Evolutionary conservation across 2,113 vertebrate species (phyloP), one percentile per base, ranked within the genome.

Genomic region (Beaufortia kweichowensis): DNA sequence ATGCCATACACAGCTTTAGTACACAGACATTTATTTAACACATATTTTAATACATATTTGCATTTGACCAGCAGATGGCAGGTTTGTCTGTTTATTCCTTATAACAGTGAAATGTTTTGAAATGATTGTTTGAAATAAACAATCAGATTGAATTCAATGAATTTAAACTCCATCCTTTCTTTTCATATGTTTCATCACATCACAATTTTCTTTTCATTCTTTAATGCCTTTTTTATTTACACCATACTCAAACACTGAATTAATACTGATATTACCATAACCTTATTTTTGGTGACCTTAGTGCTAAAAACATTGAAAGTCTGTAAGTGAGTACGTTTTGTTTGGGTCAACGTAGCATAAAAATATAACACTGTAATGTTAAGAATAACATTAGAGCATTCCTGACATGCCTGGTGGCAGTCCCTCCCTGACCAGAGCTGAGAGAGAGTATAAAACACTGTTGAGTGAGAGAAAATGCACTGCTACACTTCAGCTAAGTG

Each of bases 331-430:
- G 61, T n/a, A n/a, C n/a, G 74, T 35, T 35, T 35, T 24, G 79
- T 81, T 70, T 39, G 21, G 55, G 50, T 59, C 46, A 35, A 70
- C 75, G 26, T 29, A 8, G 77, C 81, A 50, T n/a, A n/a, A 21
- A n/a, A 53, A 53, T 33, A 11, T 6, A 8, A n/a, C n/a, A 7
- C 19, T 53, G 15, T 21, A 8, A 2, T 2, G 65, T 81, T 78
- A 70, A 84, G 83, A 88, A 88, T 79, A 88, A 87, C 80, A 86
- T 86, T 84, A 83, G 39, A 75, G 79, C 89, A 91, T 90, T 88
- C 90, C 87, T 86, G 57, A 81, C 81, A 90, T 92, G 90, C 88
- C 87, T 82, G 24, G 41, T 72, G 77, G 53, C 12, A 61, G 78
- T 87, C 83, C 88, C 89, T 88, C 85, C 86, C 89, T 65, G 17